Base-by-base conservation (phyloP, 1,140 invertebrate species). In the Drosophila azteca region DNA sequence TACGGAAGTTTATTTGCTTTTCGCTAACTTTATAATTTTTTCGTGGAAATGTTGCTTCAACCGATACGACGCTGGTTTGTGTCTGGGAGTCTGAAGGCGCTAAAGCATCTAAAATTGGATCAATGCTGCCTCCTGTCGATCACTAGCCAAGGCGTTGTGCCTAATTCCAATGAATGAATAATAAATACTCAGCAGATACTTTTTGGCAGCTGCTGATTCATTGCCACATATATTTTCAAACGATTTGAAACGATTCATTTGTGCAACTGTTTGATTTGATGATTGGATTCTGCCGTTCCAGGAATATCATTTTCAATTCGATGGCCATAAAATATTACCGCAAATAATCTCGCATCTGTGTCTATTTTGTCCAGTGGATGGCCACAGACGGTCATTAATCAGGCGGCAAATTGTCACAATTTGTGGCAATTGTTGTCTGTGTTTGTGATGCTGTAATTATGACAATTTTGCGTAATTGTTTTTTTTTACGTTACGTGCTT, bases 311-410 rank as follows among this genome's bases (percentile, higher is more conserved):
- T 63, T 58, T 51, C 39, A 57, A 65, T 55, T 55, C 63, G 46
- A 51, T 55, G 50, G 52, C 72, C 58, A 68, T 62, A 48, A 68
- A 60, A 75, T 60, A 61, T 76, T 31, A 61, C 50, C 64, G 57
- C 63, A 68, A 68, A 61, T 76, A 69, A 69, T 69, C 66, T 57
- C 51, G 31, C 46, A 66, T 65, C 61, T 66, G 63, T 41, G 66
- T 68, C 50, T 51, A 62, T 39, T 35, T 62, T 67, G 61, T 61
- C 55, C 57, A 59, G 52, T 43, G 20, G 44, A 76, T 46, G 70
- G 51, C 75, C 75, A 77, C 75, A 77, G 73, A 77, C 66, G 50
- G 54, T 77, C 75, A 77, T 77, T 77, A 77, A 77, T 77, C 75
- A 61, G 61, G 66, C 66, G 77, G 61, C 72, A 75, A 80, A 71